Conservation (phyloP, 1,140 invertebrate genomes). For the Papilio xuthus region DNA sequence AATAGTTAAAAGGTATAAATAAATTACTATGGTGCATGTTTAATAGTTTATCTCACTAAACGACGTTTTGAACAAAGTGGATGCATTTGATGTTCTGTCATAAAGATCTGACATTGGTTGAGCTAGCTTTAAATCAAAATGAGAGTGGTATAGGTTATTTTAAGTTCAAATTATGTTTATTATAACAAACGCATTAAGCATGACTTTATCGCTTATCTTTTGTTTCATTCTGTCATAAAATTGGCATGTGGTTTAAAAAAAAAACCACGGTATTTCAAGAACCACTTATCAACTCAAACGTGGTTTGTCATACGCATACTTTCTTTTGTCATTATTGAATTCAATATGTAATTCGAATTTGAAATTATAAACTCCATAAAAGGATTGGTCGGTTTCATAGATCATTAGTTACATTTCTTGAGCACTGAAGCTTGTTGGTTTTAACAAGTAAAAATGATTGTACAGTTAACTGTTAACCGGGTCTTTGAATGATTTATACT, state of each 20-base stretch:
- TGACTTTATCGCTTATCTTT: not conserved
- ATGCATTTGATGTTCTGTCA: slow-evolving; percentile 5
- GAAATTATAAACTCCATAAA: not conserved
- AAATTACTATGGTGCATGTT: not conserved
- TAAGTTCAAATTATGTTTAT: not conserved
- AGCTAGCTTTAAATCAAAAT: not conserved
- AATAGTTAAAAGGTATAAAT: not conserved
- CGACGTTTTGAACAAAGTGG: slow-evolving; percentile 1
- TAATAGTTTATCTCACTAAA: not conserved
- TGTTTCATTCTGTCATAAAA: not conserved
- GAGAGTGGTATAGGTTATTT: not conserved
- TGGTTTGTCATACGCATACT: not conserved
- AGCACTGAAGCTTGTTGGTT: not conserved
- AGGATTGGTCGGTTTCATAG: not conserved
- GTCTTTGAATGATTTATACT: slow-evolving; percentile 10
- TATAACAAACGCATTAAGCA: not conserved
- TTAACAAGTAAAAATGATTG: slow-evolving; percentile 3
- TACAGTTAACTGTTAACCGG: slow-evolving; percentile 5
- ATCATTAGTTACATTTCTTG: slow-evolving; percentile 17
- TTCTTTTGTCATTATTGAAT: not conserved
- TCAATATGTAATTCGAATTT: not conserved
- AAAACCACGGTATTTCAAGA: not conserved
- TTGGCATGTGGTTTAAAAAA: too few relatives aligned
- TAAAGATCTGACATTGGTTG: not conserved
- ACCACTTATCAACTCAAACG: not conserved